Base-by-base conservation (phyloP, 2,113 vertebrate genomes). In the Solea solea region DNA sequence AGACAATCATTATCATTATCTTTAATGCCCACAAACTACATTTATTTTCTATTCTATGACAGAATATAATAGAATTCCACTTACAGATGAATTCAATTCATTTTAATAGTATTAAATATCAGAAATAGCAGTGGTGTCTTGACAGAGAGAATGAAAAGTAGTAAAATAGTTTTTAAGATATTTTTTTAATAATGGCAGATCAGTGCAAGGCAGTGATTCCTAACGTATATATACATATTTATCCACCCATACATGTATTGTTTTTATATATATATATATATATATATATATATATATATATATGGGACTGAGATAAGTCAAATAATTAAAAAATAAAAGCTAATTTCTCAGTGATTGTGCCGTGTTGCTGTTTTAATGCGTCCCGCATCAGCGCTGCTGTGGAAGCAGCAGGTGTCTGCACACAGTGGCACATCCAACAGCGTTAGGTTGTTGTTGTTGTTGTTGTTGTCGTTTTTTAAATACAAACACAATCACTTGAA, bases 381-480 rank as follows among this genome's bases (percentile, higher is more conserved):
- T 69, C 65, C 50, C 4, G 40, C 50, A 27, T 44, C 16, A 21
- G 10, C 2, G 28, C 59, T 55, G 42, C 34, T 42, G 66, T 45
- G 34, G 39, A 21, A 66, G 50, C 41, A 75, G 28, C 61, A 76
- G 69, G 70, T 75, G 62, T 12, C 45, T 44, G 52, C 57, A 54
- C 52, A 40, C 46, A 61, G 7, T 53, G 39, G 52, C 44, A 25
- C 39, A 82, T 63, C 58, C 53, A 64, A 7, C 5, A n/a, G 49
- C 76, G 62, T 51, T 46, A 59, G 60, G 44, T 15, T 61, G 45
- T 25, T 62, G 9, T 46, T 12, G 44, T 46, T 12, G 42, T 15
- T 61, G 45, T 25, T 62, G 9, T 46, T 12, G 44, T 46, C 6
- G 42, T 12, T 21, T 34, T 34, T 34, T 34, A 34, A 34, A 34